Percentiles rank a stretch among this genome's conserved stretches.
Conservation (phyloP, 2,888 invertebrate genomes). For the Aricia artaxerxes region DNA sequence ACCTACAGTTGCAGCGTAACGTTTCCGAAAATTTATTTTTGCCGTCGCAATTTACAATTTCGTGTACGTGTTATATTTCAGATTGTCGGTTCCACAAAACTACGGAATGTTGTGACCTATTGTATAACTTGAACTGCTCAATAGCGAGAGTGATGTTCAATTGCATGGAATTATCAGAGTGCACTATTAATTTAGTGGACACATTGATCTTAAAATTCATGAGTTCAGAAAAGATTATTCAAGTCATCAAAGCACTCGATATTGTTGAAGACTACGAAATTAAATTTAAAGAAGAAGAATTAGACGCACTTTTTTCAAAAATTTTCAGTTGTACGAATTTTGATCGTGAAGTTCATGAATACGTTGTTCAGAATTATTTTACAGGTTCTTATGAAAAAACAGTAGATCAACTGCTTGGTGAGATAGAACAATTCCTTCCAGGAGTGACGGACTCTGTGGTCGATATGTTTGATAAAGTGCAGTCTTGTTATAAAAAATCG, state of each 20-base stretch:
- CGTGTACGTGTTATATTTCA: background rate
- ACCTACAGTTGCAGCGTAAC: background rate
- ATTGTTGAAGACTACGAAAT: slow-evolving; percentile 8
- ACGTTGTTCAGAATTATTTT: slow-evolving; percentile 33
- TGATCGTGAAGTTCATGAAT: slow-evolving; percentile 27
- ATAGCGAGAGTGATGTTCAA: slow-evolving; percentile 27
- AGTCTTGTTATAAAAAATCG: slow-evolving; percentile 10
- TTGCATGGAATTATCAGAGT: background rate
- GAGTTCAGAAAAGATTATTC: background rate
- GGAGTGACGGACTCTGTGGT: slow-evolving; percentile 6
- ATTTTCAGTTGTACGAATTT: slow-evolving; percentile 3
- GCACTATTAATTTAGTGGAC: background rate
- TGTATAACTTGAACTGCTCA: slow-evolving; percentile 29
- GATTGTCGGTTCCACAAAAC: slow-evolving; percentile 20
- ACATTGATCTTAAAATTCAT: background rate
- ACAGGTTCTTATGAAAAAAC: slow-evolving; percentile 36
- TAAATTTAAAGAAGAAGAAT: background rate
- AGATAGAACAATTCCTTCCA: slow-evolving; percentile 30
- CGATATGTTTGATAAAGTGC: slow-evolving; percentile 29
- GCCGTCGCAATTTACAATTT: background rate
- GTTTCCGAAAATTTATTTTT: background rate
- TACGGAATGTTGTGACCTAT: slow-evolving; percentile 23
- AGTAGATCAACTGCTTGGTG: slow-evolving; percentile 30
- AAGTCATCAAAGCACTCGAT: background rate
- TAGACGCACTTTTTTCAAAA: background rate